phyloP scores from a whole-genome alignment of 2,797 vertebrate genomes.

The Cirrhinus molitorella region DNA sequence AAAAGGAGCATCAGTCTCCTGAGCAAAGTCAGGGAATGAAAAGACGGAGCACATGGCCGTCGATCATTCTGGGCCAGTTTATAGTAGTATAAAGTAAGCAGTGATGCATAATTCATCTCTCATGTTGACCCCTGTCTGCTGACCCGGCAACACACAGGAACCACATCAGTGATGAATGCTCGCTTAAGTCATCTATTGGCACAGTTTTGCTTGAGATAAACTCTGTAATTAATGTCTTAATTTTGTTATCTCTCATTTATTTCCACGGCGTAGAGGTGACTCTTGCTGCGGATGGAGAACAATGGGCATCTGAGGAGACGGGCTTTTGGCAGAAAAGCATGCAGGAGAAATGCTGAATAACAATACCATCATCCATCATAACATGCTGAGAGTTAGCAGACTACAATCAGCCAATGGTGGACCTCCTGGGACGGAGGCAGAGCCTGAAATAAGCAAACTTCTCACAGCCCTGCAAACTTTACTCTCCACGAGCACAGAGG shows the following conservation, averaged over 20 bases:
- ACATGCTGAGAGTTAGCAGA: conserved; percentile 73
- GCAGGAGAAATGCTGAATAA: conserved; percentile 80
- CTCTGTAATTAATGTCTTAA: conserved; percentile 89
- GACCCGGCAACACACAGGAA: conserved; percentile 72
- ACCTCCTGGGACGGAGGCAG: conserved; percentile 71
- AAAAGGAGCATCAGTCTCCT: background rate
- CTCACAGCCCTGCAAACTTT: conserved; percentile 48
- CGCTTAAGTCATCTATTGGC: conserved; percentile 86
- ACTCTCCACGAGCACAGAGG: conserved; percentile 32
- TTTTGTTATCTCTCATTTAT: conserved; percentile 88
- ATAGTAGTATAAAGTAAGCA: conserved; percentile 40
- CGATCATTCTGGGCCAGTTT: conserved; percentile 49
- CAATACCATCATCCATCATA: conserved; percentile 85
- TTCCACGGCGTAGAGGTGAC: conserved; percentile 89
- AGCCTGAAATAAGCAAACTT: conserved; percentile 59
- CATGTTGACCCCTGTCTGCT: conserved; percentile 75
- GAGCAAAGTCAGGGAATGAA: conserved; percentile 29
- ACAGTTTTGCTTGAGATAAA: conserved; percentile 86
- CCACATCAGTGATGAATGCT: conserved; percentile 83
- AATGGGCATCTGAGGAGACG: conserved; percentile 82
- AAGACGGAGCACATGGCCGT: conserved; percentile 1
- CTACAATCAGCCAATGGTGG: conserved; percentile 72
- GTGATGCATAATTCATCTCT: conserved; percentile 68
- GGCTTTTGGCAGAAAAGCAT: conserved; percentile 77
- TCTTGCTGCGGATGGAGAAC: conserved; percentile 83